Evolutionary conservation across 1,140 invertebrate species (phyloP).

Genomic region (Drosophila kohkoa): DNA sequence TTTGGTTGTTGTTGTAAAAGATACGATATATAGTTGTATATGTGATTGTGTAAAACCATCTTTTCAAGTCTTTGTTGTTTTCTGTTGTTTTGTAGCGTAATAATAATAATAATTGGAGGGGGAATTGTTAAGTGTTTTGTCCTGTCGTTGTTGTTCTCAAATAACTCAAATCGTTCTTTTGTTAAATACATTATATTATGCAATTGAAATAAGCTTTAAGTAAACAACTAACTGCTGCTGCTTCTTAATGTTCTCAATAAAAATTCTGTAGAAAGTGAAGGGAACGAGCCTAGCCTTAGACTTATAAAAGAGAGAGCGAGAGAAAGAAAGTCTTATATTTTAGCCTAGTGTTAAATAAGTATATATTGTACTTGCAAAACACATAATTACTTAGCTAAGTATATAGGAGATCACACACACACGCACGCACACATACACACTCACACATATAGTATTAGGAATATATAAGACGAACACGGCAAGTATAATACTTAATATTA

Average conservation of each 20-base stretch:
- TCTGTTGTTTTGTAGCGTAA: neutral
- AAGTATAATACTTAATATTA: constrained; percentile 20
- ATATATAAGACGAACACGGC: constrained; percentile 22
- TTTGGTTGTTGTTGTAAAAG: constrained; percentile 20
- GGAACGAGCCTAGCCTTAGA: constrained; percentile 22
- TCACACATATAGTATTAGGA: constrained; percentile 38
- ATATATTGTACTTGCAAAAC: constrained; percentile 47
- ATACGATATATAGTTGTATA: constrained; percentile 28
- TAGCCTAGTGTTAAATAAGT: constrained; percentile 41
- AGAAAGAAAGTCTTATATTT: constrained; percentile 28
- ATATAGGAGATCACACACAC: constrained; percentile 13
- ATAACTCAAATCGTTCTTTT: constrained; percentile 39
- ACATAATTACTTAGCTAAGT: constrained; percentile 34
- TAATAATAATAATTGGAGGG: too few species aligned
- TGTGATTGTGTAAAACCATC: constrained; percentile 33
- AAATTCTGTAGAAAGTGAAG: constrained; percentile 7
- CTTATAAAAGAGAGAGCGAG: constrained; percentile 11
- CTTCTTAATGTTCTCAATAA: neutral
- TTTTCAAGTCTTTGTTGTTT: constrained; percentile 20
- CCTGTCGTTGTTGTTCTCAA: constrained; percentile 39
- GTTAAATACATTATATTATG: constrained; percentile 13
- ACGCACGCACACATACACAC: constrained; percentile 2
- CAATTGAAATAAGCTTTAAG: constrained; percentile 38
- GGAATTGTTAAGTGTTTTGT: constrained; percentile 32
- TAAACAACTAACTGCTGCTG: constrained; percentile 35